Percentiles rank a stretch among this genome's conserved stretches.
Evolutionary conservation across 2,888 invertebrate species (phyloP).

Genomic region (Drosophila austrosaltans): DNA sequence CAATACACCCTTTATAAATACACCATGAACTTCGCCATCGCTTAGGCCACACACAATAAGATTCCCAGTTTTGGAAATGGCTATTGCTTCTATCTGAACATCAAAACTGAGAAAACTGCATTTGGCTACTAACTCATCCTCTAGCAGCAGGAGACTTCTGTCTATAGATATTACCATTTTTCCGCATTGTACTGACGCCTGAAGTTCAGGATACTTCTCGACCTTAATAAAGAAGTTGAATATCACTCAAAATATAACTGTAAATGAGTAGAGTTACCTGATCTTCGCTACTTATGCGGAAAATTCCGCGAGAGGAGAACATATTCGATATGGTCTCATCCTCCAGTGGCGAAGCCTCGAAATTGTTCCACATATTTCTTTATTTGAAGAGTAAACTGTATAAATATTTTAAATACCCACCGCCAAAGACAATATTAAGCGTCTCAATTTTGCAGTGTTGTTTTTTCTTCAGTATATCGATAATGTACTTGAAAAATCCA

Average conservation of each 20-base stretch:
- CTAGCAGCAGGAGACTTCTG: slow-evolving; percentile 78
- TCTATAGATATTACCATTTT: slow-evolving; percentile 82
- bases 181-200: slow-evolving; percentile 79
- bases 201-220: slow-evolving; percentile 74
- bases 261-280: slow-evolving; percentile 53
- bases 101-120: slow-evolving; percentile 80
- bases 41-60: slow-evolving; percentile 81
- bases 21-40: slow-evolving; percentile 82
- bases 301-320: slow-evolving; percentile 81
- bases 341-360: slow-evolving; percentile 77
- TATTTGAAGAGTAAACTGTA: slow-evolving; percentile 14
- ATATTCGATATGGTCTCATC: slow-evolving; percentile 82
- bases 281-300: slow-evolving; percentile 80
- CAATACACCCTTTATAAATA: slow-evolving; percentile 80
- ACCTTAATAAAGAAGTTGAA: slow-evolving; percentile 63
- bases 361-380: slow-evolving; percentile 81
- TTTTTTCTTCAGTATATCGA: neutral
- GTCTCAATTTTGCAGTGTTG: slow-evolving; percentile 43
- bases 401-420: slow-evolving; percentile 41
- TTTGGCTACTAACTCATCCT: slow-evolving; percentile 81
- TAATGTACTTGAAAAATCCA: neutral
- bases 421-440: slow-evolving; percentile 57
- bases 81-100: slow-evolving; percentile 77
- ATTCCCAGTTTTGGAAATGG: slow-evolving; percentile 80
- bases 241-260: slow-evolving; percentile 8